Conservation (phyloP, 2,113 vertebrate species). For the Mesembrinibis cayennensis region DNA sequence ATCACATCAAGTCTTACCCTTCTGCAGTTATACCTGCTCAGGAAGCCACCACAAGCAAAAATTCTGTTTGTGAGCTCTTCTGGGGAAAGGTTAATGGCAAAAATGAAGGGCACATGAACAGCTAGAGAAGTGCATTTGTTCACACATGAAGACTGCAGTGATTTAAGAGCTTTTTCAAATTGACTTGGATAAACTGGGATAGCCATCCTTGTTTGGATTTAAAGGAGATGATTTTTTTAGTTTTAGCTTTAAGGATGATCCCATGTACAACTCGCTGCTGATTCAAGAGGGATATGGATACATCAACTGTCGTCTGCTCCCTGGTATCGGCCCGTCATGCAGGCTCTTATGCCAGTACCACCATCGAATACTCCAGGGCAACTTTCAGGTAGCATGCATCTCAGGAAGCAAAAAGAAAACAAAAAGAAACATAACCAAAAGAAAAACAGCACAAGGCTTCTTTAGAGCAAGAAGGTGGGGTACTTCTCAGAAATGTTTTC, state of each 20-base stretch:
- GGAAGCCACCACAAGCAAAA: neutral
- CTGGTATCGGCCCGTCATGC: neutral
- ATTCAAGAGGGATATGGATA: neutral
- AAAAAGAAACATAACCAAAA: neutral
- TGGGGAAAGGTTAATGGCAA: neutral
- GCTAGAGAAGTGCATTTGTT: neutral
- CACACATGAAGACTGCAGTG: neutral
- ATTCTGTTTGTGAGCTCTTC: neutral
- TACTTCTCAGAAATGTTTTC: neutral
- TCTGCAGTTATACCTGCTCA: neutral
- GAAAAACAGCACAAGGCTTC: neutral
- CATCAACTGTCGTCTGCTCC: neutral
- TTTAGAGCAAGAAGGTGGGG: neutral
- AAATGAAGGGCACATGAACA: neutral
- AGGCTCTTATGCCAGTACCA: neutral
- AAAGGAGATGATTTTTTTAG: neutral
- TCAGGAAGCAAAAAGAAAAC: neutral
- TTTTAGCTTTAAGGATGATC: neutral
- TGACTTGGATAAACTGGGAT: neutral
- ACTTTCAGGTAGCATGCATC: neutral
- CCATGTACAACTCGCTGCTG: neutral
- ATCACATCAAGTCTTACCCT: neutral
- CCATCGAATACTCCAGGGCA: neutral
- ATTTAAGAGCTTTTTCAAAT: neutral
- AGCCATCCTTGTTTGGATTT: neutral